Evolutionary conservation across 2,797 vertebrate species (phyloP).

Genomic region (Synaphobranchus kaupii): DNA sequence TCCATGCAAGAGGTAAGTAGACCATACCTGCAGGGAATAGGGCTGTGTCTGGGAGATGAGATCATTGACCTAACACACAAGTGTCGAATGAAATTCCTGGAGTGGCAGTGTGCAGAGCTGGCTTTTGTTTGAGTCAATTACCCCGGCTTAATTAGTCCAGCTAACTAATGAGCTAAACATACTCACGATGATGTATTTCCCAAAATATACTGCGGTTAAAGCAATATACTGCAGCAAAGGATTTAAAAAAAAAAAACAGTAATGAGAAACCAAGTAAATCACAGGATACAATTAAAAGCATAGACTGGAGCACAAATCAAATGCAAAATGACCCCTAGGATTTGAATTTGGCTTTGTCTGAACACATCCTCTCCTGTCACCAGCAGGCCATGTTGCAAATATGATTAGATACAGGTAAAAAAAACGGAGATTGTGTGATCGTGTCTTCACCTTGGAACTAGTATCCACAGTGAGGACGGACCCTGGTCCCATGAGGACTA

Average conservation of each 20-base stretch:
- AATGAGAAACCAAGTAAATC: neutral
- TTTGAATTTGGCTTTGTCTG: neutral
- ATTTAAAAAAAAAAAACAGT: neutral
- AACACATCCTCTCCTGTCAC: neutral
- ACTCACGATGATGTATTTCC: neutral
- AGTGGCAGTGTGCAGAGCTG: neutral
- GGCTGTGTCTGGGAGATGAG: neutral
- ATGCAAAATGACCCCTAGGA: neutral
- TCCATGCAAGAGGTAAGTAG: neutral
- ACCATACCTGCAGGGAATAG: neutral
- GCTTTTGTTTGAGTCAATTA: neutral
- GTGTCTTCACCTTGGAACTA: neutral
- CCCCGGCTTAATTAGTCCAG: neutral
- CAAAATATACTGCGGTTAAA: neutral
- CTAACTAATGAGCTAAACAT: neutral
- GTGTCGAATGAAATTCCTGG: neutral
- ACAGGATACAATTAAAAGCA: neutral
- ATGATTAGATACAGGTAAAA: neutral
- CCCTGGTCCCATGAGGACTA: neutral
- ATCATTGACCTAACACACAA: neutral
- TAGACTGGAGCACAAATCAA: neutral
- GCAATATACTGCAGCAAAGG: neutral
- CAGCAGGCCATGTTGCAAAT: neutral
- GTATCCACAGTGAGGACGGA: neutral
- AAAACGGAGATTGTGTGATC: neutral